Percentiles rank a stretch among this genome's conserved stretches.
phyloP scores from a whole-genome alignment of 2,888 invertebrate genomes.

The Amorpha juglandis region DNA sequence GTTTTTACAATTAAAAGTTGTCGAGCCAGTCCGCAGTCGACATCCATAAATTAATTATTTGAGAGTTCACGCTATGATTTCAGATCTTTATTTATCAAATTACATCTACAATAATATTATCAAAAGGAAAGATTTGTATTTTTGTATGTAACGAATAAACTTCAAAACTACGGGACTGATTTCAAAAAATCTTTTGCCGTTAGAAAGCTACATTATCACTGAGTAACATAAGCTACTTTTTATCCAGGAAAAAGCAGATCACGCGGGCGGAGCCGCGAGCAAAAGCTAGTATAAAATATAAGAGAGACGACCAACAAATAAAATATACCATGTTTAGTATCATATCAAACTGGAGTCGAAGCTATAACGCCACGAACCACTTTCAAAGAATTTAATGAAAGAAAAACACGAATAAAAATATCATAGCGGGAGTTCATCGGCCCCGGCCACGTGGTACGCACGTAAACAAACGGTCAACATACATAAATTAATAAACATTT shows the following conservation, averaged over 20 bases:
- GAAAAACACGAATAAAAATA: constrained; percentile 52
- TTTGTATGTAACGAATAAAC: too few species aligned
- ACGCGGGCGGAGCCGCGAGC: too few species aligned
- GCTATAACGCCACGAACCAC: constrained; percentile 46
- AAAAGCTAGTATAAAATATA: too few species aligned
- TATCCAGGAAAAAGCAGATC: too few species aligned
- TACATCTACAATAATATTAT: background rate
- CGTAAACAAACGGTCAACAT: constrained; percentile 74
- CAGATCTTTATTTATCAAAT: background rate
- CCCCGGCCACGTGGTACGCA: constrained; percentile 68
- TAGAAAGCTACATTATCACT: too few species aligned
- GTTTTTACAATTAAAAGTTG: too few species aligned
- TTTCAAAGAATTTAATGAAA: constrained; percentile 50
- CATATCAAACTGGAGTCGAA: constrained; percentile 2
- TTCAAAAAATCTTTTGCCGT: too few species aligned
- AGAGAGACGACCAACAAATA: background rate
- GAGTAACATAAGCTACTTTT: too few species aligned
- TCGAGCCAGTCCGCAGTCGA: too few species aligned
- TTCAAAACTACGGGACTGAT: too few species aligned
- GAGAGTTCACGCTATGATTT: background rate
- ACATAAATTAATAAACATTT: constrained; percentile 77
- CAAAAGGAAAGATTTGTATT: too few species aligned
- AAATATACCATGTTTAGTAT: constrained; percentile 19
- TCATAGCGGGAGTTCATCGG: constrained; percentile 60
- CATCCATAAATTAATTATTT: too few species aligned